phyloP scores from a whole-genome alignment of 2,113 vertebrate genomes.

The Camelus bactrianus region DNA sequence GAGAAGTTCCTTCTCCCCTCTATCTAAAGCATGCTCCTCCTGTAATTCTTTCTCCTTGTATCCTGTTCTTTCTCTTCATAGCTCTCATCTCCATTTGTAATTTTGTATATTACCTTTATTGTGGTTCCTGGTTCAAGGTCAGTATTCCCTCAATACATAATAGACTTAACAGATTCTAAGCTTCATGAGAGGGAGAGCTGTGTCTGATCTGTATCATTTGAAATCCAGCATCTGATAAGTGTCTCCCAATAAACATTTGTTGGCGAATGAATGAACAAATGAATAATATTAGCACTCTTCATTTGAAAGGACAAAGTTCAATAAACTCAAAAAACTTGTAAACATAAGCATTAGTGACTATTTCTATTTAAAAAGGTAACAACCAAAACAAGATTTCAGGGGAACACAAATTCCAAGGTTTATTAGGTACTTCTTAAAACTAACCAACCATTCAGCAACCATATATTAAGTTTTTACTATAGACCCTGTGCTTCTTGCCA shows the following conservation, averaged over 20 bases:
- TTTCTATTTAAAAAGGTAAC: conserved; percentile 1
- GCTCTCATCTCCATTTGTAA: not conserved
- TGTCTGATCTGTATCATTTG: not conserved
- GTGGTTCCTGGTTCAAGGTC: not conserved
- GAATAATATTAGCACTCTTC: not conserved
- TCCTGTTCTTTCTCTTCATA: not conserved
- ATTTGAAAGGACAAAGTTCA: conserved; percentile 4
- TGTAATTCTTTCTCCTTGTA: not conserved
- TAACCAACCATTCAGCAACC: not conserved
- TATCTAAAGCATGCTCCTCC: not conserved
- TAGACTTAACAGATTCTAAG: not conserved
- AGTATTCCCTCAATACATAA: not conserved
- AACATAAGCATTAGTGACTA: not conserved
- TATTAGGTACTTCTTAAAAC: not conserved
- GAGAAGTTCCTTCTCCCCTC: not conserved
- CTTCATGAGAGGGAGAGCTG: not conserved
- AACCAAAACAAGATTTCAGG: conserved; percentile 20
- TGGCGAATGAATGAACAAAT: not conserved
- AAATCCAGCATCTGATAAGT: not conserved
- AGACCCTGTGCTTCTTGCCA: not conserved
- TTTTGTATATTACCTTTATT: not conserved
- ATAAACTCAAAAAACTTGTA: not conserved
- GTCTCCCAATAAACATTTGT: not conserved
- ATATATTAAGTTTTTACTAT: not conserved
- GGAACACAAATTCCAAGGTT: not conserved